A percentile compares a stretch with the other conserved stretches of the same genome.
These are phyloP conservation scores for Fragum fragum DNA, from an alignment of 2,888 invertebrate species.

Conservation along the genomic window DNA sequence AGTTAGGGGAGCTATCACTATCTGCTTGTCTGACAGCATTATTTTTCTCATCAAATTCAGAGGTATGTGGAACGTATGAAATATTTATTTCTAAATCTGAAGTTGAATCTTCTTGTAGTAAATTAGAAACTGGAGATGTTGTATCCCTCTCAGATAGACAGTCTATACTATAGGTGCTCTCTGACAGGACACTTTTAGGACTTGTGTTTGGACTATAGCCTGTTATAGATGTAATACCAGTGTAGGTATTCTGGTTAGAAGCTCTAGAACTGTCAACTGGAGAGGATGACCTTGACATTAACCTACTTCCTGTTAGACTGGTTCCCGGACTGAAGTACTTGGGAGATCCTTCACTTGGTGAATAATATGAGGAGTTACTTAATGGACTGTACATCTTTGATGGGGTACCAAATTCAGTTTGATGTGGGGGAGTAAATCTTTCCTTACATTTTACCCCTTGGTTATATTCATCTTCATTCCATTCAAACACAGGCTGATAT, in stretches of 20 bases:
- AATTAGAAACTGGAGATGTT: not conserved
- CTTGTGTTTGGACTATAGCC: constrained; percentile 30
- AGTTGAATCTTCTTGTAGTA: not conserved
- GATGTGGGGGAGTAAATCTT: constrained; percentile 57
- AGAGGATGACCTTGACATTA: not conserved
- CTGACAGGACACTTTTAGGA: constrained; percentile 22
- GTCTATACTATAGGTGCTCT: not conserved
- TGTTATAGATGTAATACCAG: constrained; percentile 51
- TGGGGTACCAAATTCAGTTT: constrained; percentile 9
- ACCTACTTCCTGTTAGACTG: constrained; percentile 7
- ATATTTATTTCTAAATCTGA: not conserved
- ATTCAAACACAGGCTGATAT: constrained; percentile 73
- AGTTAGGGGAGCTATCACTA: not conserved
- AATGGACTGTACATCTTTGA: constrained; percentile 77
- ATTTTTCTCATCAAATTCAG: not conserved
- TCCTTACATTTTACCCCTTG: constrained; percentile 75
- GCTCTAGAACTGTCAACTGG: not conserved
- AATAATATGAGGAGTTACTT: constrained; percentile 76
- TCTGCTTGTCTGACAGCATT: not conserved
- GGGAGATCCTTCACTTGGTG: constrained; percentile 67
- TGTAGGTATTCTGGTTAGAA: constrained; percentile 27
- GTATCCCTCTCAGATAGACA: not conserved
- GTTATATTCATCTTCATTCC: constrained; percentile 73
- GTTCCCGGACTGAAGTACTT: constrained; percentile 28
- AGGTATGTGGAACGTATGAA: not conserved